Percentiles rank a stretch among this genome's conserved stretches.
These are phyloP conservation scores for Neoscelio sp. DNA, from an alignment of 2,888 invertebrate genomes.

Conservation along the genomic window DNA sequence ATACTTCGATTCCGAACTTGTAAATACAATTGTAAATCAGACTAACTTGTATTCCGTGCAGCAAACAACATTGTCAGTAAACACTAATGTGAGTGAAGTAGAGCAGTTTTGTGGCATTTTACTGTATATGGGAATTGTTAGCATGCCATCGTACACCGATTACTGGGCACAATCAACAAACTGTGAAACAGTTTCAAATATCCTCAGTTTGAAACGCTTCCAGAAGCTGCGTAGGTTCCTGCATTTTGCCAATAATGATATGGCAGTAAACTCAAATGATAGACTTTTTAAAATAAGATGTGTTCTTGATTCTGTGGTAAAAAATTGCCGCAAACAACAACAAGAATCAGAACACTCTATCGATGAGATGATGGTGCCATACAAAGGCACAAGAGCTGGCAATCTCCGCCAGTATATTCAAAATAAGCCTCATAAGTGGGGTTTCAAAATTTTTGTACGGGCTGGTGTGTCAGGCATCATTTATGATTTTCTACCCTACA, in stretches of 20 bases:
- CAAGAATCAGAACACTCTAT: slow-evolving; percentile 1
- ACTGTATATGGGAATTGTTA: slow-evolving; percentile 2
- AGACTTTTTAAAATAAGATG: slow-evolving; percentile 13
- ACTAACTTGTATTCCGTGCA: slow-evolving; percentile 5
- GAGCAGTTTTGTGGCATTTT: slow-evolving; percentile 2
- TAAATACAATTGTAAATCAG: background rate
- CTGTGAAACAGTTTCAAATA: slow-evolving; percentile 4
- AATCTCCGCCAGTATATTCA: slow-evolving; percentile 3
- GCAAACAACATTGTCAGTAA: background rate
- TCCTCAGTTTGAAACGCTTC: slow-evolving; percentile 1
- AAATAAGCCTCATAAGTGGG: slow-evolving; percentile 16
- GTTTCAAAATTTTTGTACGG: slow-evolving; percentile 12
- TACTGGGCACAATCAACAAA: slow-evolving; percentile 3
- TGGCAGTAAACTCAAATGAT: background rate
- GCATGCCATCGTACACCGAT: slow-evolving; percentile 1
- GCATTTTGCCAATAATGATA: slow-evolving; percentile 6
- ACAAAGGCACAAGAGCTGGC: slow-evolving; percentile 21
- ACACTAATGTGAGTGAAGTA: background rate
- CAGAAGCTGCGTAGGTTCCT: background rate
- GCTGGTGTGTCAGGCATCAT: slow-evolving; percentile 17
- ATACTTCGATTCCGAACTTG: background rate
- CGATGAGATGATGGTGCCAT: slow-evolving; percentile 20
- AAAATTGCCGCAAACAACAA: slow-evolving; percentile 3
- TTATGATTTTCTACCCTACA: slow-evolving; percentile 19
- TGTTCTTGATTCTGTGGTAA: slow-evolving; percentile 4